Percentiles rank a stretch among this genome's conserved stretches.
Conservation (phyloP, 1,140 invertebrate species). For the Pararge aegeria region DNA sequence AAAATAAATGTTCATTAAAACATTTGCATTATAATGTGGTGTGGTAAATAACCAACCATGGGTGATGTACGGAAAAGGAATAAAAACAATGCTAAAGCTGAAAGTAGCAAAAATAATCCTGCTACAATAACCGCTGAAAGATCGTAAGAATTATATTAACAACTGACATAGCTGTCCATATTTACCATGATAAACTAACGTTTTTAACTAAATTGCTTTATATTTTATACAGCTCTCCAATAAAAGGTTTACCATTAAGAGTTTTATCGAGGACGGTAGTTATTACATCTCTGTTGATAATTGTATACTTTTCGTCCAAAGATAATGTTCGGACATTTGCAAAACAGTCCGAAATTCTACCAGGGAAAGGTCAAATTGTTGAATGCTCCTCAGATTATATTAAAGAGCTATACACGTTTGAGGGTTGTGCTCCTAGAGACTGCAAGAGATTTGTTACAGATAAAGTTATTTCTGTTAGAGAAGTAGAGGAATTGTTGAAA, state of each 20-base stretch:
- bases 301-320: constrained; percentile 84
- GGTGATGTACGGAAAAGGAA: constrained; percentile 34
- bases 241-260: constrained; percentile 44
- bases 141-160: constrained; percentile 11
- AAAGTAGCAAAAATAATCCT: constrained; percentile 4
- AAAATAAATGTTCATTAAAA: no score
- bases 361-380: constrained; percentile 80
- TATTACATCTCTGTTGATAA: constrained; percentile 53
- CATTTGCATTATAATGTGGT: neutral
- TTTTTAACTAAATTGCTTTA: neutral
- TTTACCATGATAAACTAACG: neutral
- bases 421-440: constrained; percentile 85
- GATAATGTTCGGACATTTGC: constrained; percentile 82
- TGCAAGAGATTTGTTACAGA: constrained; percentile 91
- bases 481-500: constrained; percentile 84
- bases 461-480: constrained; percentile 83
- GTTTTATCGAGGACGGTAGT: constrained; percentile 53
- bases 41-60: constrained; percentile 17
- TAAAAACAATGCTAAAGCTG: constrained; percentile 15
- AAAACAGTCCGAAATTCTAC: constrained; percentile 81
- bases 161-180: neutral
- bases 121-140: constrained; percentile 12
- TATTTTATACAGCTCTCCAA: constrained; percentile 41
- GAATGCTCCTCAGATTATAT: constrained; percentile 82
- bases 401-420: constrained; percentile 78